A percentile compares a stretch with the other conserved stretches of the same genome.
phyloP scores from a whole-genome alignment of 30 jellyfish, hydroid and myxozoan species.

The Hydractinia echinata region DNA sequence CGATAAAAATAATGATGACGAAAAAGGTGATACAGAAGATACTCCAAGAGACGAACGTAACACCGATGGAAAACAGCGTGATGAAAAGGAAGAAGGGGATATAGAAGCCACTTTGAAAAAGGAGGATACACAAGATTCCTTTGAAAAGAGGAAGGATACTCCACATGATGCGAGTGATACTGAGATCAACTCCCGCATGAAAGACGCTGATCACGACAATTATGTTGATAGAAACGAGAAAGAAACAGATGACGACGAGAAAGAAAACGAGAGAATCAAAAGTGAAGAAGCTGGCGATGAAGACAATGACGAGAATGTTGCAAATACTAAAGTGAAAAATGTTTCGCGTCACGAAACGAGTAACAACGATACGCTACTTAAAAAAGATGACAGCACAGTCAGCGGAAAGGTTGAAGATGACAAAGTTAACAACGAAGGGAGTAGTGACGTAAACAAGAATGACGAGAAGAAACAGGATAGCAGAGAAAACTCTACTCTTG shows the following conservation, averaged over 20 bases:
- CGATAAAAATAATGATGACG: too few relatives aligned
- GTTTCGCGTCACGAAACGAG: conserved; percentile 3
- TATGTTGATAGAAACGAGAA: neutral
- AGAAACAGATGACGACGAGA: conserved; percentile 9
- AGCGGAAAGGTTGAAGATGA: conserved; percentile 22
- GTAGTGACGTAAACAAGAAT: neutral
- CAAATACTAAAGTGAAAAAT: neutral
- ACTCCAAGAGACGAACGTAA: too few relatives aligned
- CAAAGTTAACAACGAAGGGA: neutral
- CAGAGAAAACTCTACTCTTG: neutral
- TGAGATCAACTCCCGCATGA: too few relatives aligned
- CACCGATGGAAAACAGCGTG: too few relatives aligned
- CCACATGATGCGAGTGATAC: too few relatives aligned
- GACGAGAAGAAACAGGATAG: neutral
- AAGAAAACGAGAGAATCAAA: conserved; percentile 2
- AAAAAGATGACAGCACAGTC: conserved; percentile 1
- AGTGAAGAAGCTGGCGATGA: conserved; percentile 24
- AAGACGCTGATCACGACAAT: too few relatives aligned
- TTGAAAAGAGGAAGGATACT: too few relatives aligned
- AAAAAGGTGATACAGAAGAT: too few relatives aligned
- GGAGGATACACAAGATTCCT: too few relatives aligned
- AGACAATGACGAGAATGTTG: conserved; percentile 9
- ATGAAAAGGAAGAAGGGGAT: too few relatives aligned
- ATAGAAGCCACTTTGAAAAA: too few relatives aligned
- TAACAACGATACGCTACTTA: neutral